Base-by-base conservation (phyloP, 1,140 invertebrate genomes). In the Drosophila kepulauana region DNA sequence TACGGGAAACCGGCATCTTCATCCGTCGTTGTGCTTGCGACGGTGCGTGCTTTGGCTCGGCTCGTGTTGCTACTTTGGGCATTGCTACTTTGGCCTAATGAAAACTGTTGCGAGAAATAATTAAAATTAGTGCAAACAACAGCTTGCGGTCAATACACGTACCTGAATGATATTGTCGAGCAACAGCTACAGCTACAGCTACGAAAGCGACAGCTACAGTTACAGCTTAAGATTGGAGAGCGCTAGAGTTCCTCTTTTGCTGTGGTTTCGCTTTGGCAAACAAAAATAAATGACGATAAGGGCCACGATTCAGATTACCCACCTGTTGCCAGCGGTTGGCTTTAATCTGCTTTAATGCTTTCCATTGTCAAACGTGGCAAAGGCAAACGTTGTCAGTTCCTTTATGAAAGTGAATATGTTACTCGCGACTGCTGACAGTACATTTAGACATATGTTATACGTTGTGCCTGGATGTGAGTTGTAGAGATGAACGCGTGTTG, bases 281-380 rank as follows among this genome's bases (percentile, higher is more conserved):
- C 28, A 58, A 63, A 73, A 10, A 28, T 58, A 20, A 16, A 38
- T 33, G 41, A 25, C 3, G 59, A 63, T 65, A 61, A 59, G 54
- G 20, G 45, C 30, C 25, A 25, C 15, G 63, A 51, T 52, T 51
- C 46, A 45, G 49, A 62, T 70, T 69, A 70, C 48, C 52, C 48
- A 63, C 46, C 61, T 62, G 61, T 80, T 66, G 71, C 38, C 43
- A 41, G 8, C 41, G 43, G 13, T 54, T 62, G 30, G 49, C 57
- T 76, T 76, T 78, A 87, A 88, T 88, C 80, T 78, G 46, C 73
- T 80, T 78, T 78, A 87, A 87, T 81, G 70, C 52, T 30, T 75
- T 78, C 64, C 66, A 66, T 74, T 88, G 82, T 80, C 72, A 72
- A 66, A n/a, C 48, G 75, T 61, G 71, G 62, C 43, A 33, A 15